Conservation (phyloP, 2,113 vertebrate species). For the Tilapia sparmanii region DNA sequence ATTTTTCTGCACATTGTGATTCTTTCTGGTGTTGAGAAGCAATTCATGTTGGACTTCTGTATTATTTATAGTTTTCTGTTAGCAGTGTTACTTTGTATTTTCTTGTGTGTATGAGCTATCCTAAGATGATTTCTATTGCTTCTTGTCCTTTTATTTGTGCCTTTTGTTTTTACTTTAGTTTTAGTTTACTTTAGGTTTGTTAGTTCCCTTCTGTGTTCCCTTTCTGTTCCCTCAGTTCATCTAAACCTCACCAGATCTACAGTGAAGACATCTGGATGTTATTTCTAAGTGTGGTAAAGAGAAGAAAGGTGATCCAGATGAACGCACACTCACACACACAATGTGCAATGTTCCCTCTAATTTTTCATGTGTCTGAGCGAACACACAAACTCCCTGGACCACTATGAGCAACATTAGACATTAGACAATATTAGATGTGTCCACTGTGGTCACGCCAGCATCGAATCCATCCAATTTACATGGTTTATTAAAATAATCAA, state of each 20-base stretch:
- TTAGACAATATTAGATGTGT: too few relatives aligned
- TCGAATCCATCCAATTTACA: too few relatives aligned
- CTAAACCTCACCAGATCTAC: background rate
- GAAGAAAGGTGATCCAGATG: background rate
- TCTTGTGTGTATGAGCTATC: background rate
- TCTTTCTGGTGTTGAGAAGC: accelerated
- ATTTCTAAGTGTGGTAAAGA: background rate
- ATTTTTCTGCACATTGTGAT: background rate
- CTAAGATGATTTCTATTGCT: background rate
- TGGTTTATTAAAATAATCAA: too few relatives aligned
- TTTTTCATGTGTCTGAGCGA: too few relatives aligned
- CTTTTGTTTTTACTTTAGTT: background rate
- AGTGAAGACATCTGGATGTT: background rate
- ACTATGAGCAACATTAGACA: too few relatives aligned
- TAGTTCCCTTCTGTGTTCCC: background rate
- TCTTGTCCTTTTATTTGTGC: background rate
- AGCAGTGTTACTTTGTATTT: background rate
- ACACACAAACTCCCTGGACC: too few relatives aligned
- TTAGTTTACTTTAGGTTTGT: background rate
- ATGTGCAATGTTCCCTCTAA: too few relatives aligned
- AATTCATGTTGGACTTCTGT: background rate
- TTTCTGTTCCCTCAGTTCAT: background rate
- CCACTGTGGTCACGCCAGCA: too few relatives aligned
- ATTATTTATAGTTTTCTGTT: background rate
- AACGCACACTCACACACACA: background rate